Conservation (phyloP, 1,140 invertebrate species). For the Euwallacea similis region DNA sequence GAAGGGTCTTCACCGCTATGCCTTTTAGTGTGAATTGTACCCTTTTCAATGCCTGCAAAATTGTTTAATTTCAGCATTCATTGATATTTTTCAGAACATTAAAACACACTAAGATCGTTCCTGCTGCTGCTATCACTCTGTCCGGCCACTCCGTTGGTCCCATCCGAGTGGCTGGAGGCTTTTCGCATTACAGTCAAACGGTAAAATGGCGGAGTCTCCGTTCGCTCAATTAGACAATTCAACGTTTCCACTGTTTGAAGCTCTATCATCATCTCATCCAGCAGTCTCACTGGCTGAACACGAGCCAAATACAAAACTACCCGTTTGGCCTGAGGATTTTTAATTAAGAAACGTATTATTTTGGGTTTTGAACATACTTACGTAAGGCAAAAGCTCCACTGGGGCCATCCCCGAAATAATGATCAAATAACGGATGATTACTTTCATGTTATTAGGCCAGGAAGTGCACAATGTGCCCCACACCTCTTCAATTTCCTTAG, state of each 20-base stretch:
- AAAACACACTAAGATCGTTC: conserved; percentile 51
- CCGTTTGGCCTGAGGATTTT: conserved; percentile 77
- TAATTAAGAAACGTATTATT: not conserved
- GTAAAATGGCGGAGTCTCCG: conserved; percentile 97
- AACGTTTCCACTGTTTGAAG: conserved; percentile 94
- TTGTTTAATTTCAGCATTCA: not conserved
- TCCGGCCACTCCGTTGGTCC: conserved; percentile 55
- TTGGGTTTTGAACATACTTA: conserved; percentile 56
- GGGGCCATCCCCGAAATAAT: conserved; percentile 96
- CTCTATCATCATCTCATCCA: conserved; percentile 97
- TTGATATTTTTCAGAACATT: conserved; percentile 13
- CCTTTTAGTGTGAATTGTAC: conserved; percentile 94
- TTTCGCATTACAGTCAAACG: conserved; percentile 88
- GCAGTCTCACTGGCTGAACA: conserved; percentile 83
- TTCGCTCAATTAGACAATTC: conserved; percentile 92
- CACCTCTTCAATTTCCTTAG: conserved; percentile 91
- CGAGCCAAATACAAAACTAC: conserved; percentile 91
- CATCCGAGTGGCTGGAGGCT: conserved; percentile 83
- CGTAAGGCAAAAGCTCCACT: conserved; percentile 84
- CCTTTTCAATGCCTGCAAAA: conserved; percentile 72
- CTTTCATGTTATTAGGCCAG: conserved; percentile 96
- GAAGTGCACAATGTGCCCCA: conserved; percentile 95
- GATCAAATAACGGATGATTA: conserved; percentile 96
- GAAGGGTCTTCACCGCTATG: conserved; percentile 90
- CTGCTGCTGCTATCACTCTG: conserved; percentile 56